Evolutionary conservation across 2,888 invertebrate genomes (phyloP).

Genomic region (Drosophila neonasuta): DNA sequence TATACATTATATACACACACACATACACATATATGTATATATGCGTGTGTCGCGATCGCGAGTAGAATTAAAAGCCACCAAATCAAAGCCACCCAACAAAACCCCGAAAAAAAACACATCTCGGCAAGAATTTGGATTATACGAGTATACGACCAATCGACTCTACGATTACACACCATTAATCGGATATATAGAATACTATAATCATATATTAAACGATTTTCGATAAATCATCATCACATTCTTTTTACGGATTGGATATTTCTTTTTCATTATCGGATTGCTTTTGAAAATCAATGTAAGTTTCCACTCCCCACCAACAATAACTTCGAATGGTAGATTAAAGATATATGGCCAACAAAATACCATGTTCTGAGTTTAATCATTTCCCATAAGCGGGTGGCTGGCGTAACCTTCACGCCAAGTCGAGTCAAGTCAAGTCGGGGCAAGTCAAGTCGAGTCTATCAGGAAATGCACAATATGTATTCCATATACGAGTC

Average conservation of each 20-base stretch:
- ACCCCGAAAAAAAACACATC: slow-evolving; percentile 2
- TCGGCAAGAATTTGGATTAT: slow-evolving; percentile 58
- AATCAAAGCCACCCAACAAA: slow-evolving; percentile 33
- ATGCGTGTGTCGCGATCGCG: slow-evolving; percentile 53
- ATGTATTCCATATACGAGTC: no score
- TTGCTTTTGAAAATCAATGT: slow-evolving; percentile 82
- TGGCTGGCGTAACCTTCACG: slow-evolving; percentile 49
- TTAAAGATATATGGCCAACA: not conserved
- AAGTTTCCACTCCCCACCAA: slow-evolving; percentile 59
- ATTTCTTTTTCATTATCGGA: slow-evolving; percentile 55
- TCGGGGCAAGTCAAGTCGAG: slow-evolving; percentile 7
- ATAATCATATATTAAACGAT: slow-evolving; percentile 2
- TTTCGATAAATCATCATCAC: slow-evolving; percentile 12
- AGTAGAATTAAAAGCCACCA: slow-evolving; percentile 42
- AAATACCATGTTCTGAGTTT: not conserved
- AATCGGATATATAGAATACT: slow-evolving; percentile 44
- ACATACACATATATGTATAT: slow-evolving; percentile 7
- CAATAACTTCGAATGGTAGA: not conserved
- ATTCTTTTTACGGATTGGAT: slow-evolving; percentile 12
- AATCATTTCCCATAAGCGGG: slow-evolving; percentile 6
- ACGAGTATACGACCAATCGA: slow-evolving; percentile 21
- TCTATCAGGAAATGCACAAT: no score
- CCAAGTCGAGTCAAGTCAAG: slow-evolving; percentile 2
- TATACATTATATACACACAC: slow-evolving; percentile 28
- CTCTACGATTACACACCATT: slow-evolving; percentile 20